phyloP scores from a whole-genome alignment of 2,113 vertebrate genomes.

The Noctilio leporinus region DNA sequence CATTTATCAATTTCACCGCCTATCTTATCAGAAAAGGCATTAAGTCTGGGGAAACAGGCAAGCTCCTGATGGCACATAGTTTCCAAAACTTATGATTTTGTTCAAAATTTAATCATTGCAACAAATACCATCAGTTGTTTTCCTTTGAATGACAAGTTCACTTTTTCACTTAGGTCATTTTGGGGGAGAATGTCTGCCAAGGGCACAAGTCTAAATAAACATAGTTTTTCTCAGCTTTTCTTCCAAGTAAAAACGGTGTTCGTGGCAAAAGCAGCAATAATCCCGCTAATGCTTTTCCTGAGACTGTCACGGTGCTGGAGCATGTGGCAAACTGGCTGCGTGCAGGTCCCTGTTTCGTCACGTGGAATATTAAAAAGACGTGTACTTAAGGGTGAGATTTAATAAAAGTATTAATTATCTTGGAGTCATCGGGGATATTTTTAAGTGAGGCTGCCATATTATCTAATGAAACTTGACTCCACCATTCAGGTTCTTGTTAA shows the following conservation, averaged over 20 bases:
- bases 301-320: not conserved
- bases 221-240: constrained; percentile 15
- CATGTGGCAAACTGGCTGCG: not conserved
- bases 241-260: not conserved
- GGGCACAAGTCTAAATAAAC: not conserved
- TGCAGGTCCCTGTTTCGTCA: not conserved
- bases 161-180: not conserved
- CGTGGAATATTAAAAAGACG: not conserved
- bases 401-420: constrained; percentile 9
- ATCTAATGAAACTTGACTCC: not conserved
- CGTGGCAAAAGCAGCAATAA: not conserved
- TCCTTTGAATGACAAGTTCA: constrained; percentile 4
- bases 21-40: not conserved
- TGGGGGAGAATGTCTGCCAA: not conserved
- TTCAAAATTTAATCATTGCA: not conserved
- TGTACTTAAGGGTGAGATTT: not conserved
- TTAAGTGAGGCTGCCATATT: not conserved
- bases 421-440: not conserved
- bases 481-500: not conserved
- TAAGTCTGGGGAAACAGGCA: not conserved
- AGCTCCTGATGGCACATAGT: not conserved
- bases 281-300: not conserved
- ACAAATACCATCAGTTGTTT: not conserved
- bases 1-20: not conserved
- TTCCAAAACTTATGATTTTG: constrained; percentile 21